Evolutionary conservation across 2,888 invertebrate genomes (phyloP), one percentile per base, ranked within the genome.

Genomic region (Adineta ricciae): DNA sequence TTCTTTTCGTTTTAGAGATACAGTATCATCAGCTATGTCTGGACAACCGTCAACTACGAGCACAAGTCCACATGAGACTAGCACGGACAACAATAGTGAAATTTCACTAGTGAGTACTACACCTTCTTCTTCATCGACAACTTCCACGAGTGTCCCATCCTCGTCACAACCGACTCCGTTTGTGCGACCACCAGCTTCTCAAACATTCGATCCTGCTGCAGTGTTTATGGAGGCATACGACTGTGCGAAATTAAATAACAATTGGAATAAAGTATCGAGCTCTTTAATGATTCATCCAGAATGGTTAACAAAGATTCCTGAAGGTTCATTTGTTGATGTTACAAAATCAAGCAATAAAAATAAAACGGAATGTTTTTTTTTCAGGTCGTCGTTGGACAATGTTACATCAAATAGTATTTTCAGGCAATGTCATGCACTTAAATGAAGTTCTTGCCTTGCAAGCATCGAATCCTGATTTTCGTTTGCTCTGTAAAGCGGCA

Each of bases 391-490:
- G 21, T 24, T 78, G 78, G 78, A 78, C 38, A 41, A 78, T 78
- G 24, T 11, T 78, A 38, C 78, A 78, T 41, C 78, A 78, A 78
- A 78, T 78, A 0, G 78, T 78, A n/a, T 78, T 41, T 41, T 78
- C 78, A 41, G 78, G 78, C 9, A 8, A 78, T 78, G 41, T 78
- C 8, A 41, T n/a, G 36, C 78, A 78, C 24, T 78, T 78, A 41
- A 41, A 78, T 41, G 78, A 78, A 78, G 78, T 78, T 41, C 41
- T 78, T 41, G 78, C n/a, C 24, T 41, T 78, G 41, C 78, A 78
- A 78, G 78, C 41, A 41, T 19, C 8, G 0, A 78, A 78, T 78
- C 41, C 41, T 24, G 14, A 24, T n/a, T 78, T 78, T 78, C 78
- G 78, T 78, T n/a, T 78, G 14, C 41, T 78, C 14, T 41, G 11